Conservation (phyloP, 2,888 invertebrate genomes). For the Ornithoptera alexandrae region DNA sequence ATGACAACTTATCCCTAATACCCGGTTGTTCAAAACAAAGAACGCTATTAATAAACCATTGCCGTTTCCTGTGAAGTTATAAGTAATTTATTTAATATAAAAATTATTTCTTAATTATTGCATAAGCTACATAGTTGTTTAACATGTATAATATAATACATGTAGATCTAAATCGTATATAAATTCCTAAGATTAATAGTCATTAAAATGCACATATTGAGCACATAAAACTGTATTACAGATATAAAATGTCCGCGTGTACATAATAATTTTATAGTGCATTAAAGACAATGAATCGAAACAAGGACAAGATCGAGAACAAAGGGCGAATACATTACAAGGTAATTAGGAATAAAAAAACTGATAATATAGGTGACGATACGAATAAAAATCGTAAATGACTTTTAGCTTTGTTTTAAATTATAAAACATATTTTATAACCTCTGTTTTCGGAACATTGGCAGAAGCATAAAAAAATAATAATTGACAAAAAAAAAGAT, state of each 20-base stretch:
- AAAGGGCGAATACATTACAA: not conserved
- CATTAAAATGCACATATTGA: not conserved
- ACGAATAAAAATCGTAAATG: not conserved
- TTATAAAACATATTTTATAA: no score
- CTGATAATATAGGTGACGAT: not conserved
- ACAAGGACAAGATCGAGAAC: not conserved
- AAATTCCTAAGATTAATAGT: not conserved
- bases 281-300: not conserved
- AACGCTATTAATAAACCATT: no score
- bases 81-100: no score
- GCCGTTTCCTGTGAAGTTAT: no score
- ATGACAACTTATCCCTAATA: no score
- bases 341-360: not conserved
- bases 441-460: no score
- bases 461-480: no score
- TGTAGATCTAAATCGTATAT: no score
- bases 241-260: not conserved
- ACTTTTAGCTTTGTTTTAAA: not conserved
- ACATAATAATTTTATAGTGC: conserved; percentile 1
- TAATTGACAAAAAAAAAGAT: no score
- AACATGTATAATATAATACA: no score
- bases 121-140: not conserved
- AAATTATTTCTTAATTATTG: not conserved
- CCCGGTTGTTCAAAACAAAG: no score
- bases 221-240: not conserved